Evolutionary conservation across 2,797 vertebrate genomes (phyloP).

Genomic region (Macropus fuliginosus): DNA sequence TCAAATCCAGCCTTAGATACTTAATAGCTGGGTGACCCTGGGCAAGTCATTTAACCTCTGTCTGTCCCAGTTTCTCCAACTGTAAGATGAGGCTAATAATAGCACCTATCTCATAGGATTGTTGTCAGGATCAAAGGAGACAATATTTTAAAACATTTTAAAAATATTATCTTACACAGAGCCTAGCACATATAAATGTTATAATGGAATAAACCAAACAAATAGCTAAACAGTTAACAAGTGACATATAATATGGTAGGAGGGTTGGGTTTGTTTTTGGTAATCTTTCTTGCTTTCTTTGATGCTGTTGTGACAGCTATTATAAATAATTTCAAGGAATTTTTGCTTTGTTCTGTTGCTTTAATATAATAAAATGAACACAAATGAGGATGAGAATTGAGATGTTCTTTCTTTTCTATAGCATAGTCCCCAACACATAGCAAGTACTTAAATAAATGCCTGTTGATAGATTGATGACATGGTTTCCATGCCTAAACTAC

Average conservation of each 20-base stretch:
- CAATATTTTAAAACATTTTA: not conserved
- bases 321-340: not conserved
- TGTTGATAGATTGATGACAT: not conserved
- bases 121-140: not conserved
- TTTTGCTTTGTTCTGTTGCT: not conserved
- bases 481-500: not conserved
- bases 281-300: not conserved
- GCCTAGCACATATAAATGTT: not conserved
- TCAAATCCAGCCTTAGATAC: not conserved
- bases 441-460: not conserved
- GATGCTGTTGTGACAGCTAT: not conserved
- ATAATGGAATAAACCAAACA: not conserved
- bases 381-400: not conserved
- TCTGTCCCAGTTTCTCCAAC: not conserved
- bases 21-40: too few species aligned
- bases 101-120: not conserved
- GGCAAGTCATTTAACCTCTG: not conserved
- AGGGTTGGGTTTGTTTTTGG: not conserved
- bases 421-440: not conserved
- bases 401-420: not conserved
- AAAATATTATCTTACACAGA: not conserved
- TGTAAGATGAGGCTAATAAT: not conserved
- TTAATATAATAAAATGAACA: not conserved
- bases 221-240: not conserved
- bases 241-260: not conserved